Base-by-base conservation (phyloP, 2,888 invertebrate genomes). In the Pristionchus japonicus region DNA sequence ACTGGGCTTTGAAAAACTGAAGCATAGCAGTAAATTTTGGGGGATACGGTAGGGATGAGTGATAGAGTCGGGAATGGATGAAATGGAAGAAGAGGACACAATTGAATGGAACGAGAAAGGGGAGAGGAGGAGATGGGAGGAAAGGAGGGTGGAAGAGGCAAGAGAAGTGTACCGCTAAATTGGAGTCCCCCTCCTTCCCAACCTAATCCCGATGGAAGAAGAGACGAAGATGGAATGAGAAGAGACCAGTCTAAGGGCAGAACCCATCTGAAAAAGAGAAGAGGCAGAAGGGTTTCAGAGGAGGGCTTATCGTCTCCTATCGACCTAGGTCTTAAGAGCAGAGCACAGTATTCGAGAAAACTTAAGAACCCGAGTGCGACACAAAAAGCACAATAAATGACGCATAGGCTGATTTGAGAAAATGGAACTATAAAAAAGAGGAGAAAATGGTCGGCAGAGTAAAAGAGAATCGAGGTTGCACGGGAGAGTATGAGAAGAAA, bases 211-310 rank as follows among this genome's bases (percentile, higher is more conserved):
- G 52, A 85, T 37, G 64, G 49, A 64, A 64, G 61, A 64, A 64
- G 85, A 85, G 85, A 85, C 37, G 67, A 67, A 85, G 85, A 85
- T 40, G 49, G 85, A 85, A 64, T 43, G 85, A 64, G 85, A 85
- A 47, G 85, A 85, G 67, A 67, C 61, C 47, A 57, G 57, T 49
- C 37, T 57, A 31, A 84, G 47, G 84, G 23, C 40, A 84, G 84
- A 80, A 15, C n/a, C 40, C 11, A 77, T n/a, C n/a, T n/a, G n/a
- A n/a, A 43, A 4, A 77, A 77, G 17, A 77, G 4, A 43, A 6
- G 37, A 37, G 37, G 40, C n/a, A 74, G 20, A 37, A 74, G 43
- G 4, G 47, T 47, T 47, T 80, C n/a, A 27, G 31, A 47, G 37
- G 31, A 23, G 20, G 40, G 74, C 7, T 74, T 17, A 37, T n/a